These are phyloP conservation scores for Apamea anceps DNA, from an alignment of 2,888 invertebrate species.

Conservation along the genomic window DNA sequence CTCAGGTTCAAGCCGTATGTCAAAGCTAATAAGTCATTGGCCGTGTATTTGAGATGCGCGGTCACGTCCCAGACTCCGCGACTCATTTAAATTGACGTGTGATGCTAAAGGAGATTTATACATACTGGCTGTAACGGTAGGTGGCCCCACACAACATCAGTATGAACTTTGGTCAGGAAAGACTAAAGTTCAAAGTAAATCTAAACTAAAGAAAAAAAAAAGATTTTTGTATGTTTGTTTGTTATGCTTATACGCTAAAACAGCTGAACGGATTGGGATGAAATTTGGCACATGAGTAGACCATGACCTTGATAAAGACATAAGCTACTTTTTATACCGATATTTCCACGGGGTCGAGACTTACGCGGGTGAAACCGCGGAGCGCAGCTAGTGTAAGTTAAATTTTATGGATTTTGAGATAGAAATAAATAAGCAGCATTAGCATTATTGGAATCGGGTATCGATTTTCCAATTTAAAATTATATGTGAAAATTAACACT, in stretches of 20 bases:
- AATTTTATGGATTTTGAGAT: slow-evolving; percentile 1
- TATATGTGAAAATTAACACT: not conserved
- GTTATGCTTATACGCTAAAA: not conserved
- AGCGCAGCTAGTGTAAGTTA: not conserved
- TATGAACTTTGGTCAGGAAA: not conserved
- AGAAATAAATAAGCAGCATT: slow-evolving; percentile 8
- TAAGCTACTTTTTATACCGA: not conserved
- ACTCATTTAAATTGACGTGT: slow-evolving; percentile 57
- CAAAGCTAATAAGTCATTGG: slow-evolving; percentile 29
- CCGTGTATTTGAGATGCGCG: slow-evolving; percentile 41
- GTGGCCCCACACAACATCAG: slow-evolving; percentile 17
- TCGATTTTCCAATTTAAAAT: not conserved
- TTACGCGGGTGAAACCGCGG: not conserved
- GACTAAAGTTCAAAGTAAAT: not conserved
- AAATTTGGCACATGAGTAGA: not conserved
- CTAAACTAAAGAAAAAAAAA: not conserved
- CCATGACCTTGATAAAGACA: no score
- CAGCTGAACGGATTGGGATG: not conserved
- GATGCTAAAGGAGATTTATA: slow-evolving; percentile 47
- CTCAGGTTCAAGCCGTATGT: slow-evolving; percentile 8
- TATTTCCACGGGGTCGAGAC: not conserved
- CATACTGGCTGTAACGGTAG: slow-evolving; percentile 6
- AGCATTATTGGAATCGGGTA: not conserved
- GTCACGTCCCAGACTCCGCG: slow-evolving; percentile 42
- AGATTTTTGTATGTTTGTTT: not conserved